A percentile compares a stretch with the other conserved stretches of the same genome.
Conservation (phyloP, 2,888 invertebrate genomes). For the Fragum fragum region DNA sequence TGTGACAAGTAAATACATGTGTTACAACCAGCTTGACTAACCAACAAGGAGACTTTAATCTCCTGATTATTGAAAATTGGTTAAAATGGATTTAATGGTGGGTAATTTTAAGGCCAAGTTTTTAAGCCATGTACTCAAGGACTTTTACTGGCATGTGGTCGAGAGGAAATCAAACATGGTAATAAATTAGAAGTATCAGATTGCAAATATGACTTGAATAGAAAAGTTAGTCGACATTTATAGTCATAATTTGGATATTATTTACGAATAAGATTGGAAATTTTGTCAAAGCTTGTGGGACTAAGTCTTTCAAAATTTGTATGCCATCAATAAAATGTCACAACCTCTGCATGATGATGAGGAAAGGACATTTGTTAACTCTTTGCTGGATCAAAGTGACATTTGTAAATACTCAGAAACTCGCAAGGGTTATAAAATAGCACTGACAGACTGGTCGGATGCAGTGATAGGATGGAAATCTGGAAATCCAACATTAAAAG, state of each 20-base stretch:
- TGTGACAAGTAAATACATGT: constrained; percentile 2
- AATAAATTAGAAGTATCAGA: not conserved
- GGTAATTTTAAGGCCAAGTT: not conserved
- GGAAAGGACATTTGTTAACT: constrained; percentile 56
- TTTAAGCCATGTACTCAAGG: not conserved
- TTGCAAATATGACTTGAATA: not conserved
- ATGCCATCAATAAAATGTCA: constrained; percentile 35
- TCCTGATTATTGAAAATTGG: not conserved
- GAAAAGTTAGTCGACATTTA: not conserved
- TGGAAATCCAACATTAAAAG: constrained; percentile 56
- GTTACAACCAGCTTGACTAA: not conserved
- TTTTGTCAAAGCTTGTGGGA: too few relatives aligned
- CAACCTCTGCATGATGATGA: constrained; percentile 55
- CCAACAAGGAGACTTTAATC: not conserved
- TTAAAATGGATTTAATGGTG: not conserved
- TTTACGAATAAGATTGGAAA: too few relatives aligned
- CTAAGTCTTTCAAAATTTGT: too few relatives aligned
- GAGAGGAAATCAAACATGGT: not conserved
- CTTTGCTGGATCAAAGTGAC: constrained; percentile 67
- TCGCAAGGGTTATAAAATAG: constrained; percentile 50
- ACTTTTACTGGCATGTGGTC: not conserved
- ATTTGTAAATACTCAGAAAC: constrained; percentile 50
- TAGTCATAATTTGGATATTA: not conserved
- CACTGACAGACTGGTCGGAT: constrained; percentile 71
- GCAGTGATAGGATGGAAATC: constrained; percentile 76